Evolutionary conservation across 2,888 invertebrate genomes (phyloP), one percentile per base, ranked within the genome.

Genomic region (Oscheius onirici): DNA sequence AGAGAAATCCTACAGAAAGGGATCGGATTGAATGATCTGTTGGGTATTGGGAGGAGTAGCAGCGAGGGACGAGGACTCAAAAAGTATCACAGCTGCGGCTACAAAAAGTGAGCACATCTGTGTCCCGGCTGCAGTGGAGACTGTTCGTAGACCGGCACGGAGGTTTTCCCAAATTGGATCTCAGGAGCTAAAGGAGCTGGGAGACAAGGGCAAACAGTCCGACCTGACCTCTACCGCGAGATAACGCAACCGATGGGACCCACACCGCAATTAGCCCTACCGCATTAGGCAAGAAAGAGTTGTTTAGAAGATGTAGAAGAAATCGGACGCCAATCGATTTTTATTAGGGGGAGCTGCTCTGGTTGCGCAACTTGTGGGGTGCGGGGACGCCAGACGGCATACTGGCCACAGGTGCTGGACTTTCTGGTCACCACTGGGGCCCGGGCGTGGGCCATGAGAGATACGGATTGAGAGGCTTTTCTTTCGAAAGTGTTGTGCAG

Each of bases 41-140:
- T 8, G 17, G 17, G 17, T 17, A 49, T 49, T 22, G 49, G 49
- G 49, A 10, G 22, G 49, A 3, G 22, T 10, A 10, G 17, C 49
- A 63, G 63, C 22, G 63, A 49, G 49, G 63, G 63, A 63, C 34
- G 43, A 20, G 49, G 28, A 28, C 46, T 28, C 46, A 46, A 63
- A 63, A 63, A 63, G 46, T n/a, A 24, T 34, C 63, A 26, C 63
- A 63, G 63, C 63, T 63, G 63, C 34, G 58, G 63, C 49, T 63
- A 17, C 49, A 63, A 63, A 63, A 63, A 63, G 63, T 28, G 34
- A 34, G 49, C 15, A 63, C 63, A 63, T 63, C 63, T 63, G 63
- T 49, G 63, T 24, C n/a, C n/a, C n/a, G n/a, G n/a, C 17, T 49
- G n/a, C 49, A 22, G 49, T 13, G n/a, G n/a, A 46, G 49, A 24